A percentile compares a stretch with the other conserved stretches of the same genome.
Conservation (phyloP, 1,140 invertebrate genomes). For the Antheraea pernyi region DNA sequence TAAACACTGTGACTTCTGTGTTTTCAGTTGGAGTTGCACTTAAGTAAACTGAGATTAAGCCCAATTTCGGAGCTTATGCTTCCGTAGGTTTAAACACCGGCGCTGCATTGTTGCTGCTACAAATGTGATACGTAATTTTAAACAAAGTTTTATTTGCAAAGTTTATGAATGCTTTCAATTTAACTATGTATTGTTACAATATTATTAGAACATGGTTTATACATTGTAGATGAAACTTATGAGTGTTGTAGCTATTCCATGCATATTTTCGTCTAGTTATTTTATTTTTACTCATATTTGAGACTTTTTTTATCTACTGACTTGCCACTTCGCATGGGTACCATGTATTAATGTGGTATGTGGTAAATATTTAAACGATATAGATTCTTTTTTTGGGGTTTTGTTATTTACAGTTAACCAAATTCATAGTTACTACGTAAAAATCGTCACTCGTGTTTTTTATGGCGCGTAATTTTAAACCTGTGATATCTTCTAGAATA, state of each 20-base stretch:
- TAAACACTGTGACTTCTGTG: slow-evolving; percentile 30
- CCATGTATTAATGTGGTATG: too few relatives aligned
- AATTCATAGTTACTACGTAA: too few relatives aligned
- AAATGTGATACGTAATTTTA: slow-evolving; percentile 9
- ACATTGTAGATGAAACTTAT: too few relatives aligned
- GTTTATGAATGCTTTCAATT: slow-evolving; percentile 5
- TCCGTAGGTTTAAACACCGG: slow-evolving; percentile 44
- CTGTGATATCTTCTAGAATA: too few relatives aligned
- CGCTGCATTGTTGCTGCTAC: slow-evolving; percentile 34
- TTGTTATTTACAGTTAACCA: too few relatives aligned
- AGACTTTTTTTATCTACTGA: too few relatives aligned
- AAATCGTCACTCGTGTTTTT: too few relatives aligned
- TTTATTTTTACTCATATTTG: too few relatives aligned
- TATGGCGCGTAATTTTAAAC: too few relatives aligned
- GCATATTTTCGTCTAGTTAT: not conserved
- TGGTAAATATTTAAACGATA: too few relatives aligned
- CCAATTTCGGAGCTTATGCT: slow-evolving; percentile 52
- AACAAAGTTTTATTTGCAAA: not conserved
- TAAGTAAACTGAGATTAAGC: slow-evolving; percentile 56
- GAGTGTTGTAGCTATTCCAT: not conserved
- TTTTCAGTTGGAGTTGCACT: slow-evolving; percentile 37
- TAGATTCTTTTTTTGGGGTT: too few relatives aligned
- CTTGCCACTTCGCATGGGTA: too few relatives aligned
- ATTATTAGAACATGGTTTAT: not conserved
- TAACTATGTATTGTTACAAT: not conserved